These are phyloP conservation scores for Sinocyclocheilus anshuiensis DNA, from an alignment of 2,113 vertebrate genomes.

Conservation along the genomic window DNA sequence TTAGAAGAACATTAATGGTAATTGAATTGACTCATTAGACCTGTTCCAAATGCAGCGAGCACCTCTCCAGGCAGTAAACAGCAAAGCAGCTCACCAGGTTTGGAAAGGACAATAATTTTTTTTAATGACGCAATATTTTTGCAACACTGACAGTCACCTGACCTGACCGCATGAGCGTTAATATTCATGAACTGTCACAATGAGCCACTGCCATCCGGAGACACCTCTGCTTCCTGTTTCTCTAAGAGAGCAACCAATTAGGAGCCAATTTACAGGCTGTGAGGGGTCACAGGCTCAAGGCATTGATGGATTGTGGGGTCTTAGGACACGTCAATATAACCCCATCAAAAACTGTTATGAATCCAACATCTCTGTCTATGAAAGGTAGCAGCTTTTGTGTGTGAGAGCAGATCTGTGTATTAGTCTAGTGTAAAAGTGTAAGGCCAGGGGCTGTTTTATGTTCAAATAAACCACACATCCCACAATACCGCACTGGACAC, in stretches of 20 bases:
- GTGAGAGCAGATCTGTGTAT: slow-evolving; percentile 40
- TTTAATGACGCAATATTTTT: slow-evolving; percentile 3
- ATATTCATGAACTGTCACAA: slow-evolving; percentile 17
- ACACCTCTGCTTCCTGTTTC: slow-evolving; percentile 45
- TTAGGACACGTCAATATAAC: slow-evolving; percentile 63
- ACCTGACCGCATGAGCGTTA: background rate
- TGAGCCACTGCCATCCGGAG: background rate
- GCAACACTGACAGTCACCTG: background rate
- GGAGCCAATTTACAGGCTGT: slow-evolving; percentile 70
- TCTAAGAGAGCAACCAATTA: slow-evolving; percentile 60
- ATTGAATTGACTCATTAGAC: background rate
- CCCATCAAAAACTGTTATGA: slow-evolving; percentile 27
- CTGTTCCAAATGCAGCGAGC: background rate
- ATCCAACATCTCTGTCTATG: background rate
- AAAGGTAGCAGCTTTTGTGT: background rate
- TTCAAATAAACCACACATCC: slow-evolving; percentile 63
- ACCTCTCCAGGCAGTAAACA: background rate
- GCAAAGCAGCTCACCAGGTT: background rate
- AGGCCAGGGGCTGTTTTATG: slow-evolving; percentile 35
- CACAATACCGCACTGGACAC: slow-evolving; percentile 59
- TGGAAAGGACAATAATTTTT: background rate
- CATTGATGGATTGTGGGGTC: slow-evolving; percentile 68
- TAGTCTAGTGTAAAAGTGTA: slow-evolving; percentile 65
- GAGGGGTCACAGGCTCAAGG: slow-evolving; percentile 65
- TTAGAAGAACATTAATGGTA: background rate